Evolutionary conservation across 2,797 vertebrate species (phyloP).

Genomic region (Passerculus sandwichensis): DNA sequence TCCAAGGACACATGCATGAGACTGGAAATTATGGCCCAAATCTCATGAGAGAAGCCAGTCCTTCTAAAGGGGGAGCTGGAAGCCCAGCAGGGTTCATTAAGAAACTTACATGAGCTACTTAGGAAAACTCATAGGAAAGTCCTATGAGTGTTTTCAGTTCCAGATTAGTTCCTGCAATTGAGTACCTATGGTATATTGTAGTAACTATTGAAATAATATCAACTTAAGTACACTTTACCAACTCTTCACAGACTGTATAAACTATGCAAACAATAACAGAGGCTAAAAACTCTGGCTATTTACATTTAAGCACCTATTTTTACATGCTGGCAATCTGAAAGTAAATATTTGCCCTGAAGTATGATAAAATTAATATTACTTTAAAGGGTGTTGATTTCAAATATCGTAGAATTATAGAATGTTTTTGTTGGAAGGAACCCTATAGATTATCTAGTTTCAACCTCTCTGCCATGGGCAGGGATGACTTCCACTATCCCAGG

Average conservation of each 20-base stretch:
- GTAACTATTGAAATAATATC: not conserved
- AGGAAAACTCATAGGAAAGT: not conserved
- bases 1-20: not conserved
- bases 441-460: not conserved
- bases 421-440: fast-evolving
- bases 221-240: not conserved
- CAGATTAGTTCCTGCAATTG: not conserved
- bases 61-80: not conserved
- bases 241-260: not conserved
- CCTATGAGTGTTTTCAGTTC: not conserved
- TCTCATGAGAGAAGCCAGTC: not conserved
- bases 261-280: not conserved
- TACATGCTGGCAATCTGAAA: not conserved
- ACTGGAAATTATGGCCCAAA: not conserved
- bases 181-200: not conserved
- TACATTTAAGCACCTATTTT: not conserved
- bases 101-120: not conserved
- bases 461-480: not conserved
- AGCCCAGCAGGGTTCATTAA: not conserved
- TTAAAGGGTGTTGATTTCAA: not conserved
- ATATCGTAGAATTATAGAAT: not conserved
- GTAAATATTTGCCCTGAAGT: not conserved
- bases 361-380: not conserved
- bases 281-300: not conserved
- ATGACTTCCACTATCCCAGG: not conserved